A percentile compares a stretch with the other conserved stretches of the same genome.
Conservation (phyloP, 2,888 invertebrate species). For the Scaptomyza polygonia region DNA sequence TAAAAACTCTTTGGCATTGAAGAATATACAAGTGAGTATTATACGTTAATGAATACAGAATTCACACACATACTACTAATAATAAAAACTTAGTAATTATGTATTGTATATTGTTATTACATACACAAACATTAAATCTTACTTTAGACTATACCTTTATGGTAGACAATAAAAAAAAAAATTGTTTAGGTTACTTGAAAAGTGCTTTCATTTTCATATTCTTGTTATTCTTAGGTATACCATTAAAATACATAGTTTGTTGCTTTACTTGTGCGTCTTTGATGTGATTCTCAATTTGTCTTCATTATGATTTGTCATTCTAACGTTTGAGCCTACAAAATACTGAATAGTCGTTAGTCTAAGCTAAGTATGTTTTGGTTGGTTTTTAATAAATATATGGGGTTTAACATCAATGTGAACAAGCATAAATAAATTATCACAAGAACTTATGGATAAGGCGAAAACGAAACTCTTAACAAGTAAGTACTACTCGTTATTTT, state of each 20-base stretch:
- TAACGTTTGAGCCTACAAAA: constrained; percentile 49
- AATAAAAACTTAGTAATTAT: constrained; percentile 23
- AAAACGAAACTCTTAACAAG: constrained; percentile 47
- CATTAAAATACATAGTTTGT: constrained; percentile 57
- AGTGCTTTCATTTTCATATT: not conserved
- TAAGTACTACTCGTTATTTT: constrained; percentile 26
- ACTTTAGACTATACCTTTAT: constrained; percentile 57
- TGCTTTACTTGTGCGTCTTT: constrained; percentile 39
- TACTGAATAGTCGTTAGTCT: constrained; percentile 38
- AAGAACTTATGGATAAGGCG: constrained; percentile 38
- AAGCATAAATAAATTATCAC: constrained; percentile 56
- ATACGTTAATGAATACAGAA: constrained; percentile 2
- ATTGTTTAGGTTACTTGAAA: constrained; percentile 31
- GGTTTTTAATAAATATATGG: constrained; percentile 10
- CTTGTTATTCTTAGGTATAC: constrained; percentile 33
- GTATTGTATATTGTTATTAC: constrained; percentile 2
- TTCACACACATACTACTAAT: constrained; percentile 16
- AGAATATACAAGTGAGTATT: constrained; percentile 60
- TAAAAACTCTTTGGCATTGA: constrained; percentile 74
- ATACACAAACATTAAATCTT: constrained; percentile 16
- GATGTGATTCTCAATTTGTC: constrained; percentile 7
- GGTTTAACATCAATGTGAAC: constrained; percentile 22
- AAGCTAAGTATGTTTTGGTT: constrained; percentile 32
- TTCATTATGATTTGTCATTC: constrained; percentile 46
- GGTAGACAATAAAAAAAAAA: constrained; percentile 53